These are phyloP conservation scores for Pentalonia nigronervosa DNA, from an alignment of 1,140 invertebrate genomes.

Conservation along the genomic window DNA sequence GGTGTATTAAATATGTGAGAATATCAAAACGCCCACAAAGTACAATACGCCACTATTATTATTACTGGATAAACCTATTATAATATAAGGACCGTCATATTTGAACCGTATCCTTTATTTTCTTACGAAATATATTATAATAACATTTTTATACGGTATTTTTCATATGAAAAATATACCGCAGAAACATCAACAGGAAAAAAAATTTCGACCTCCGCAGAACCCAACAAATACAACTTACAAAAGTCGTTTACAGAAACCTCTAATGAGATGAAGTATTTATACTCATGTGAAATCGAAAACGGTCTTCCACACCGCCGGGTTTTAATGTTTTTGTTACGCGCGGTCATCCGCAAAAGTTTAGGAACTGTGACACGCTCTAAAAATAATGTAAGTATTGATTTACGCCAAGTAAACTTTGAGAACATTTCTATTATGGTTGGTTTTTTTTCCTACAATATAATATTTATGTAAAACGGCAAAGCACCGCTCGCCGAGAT, in stretches of 20 bases:
- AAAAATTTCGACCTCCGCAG: background rate
- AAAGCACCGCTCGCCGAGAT: background rate
- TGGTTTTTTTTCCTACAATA: background rate
- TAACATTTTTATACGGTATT: background rate
- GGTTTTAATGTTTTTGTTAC: background rate
- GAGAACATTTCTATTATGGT: background rate
- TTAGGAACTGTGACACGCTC: background rate
- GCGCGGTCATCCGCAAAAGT: background rate
- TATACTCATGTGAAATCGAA: background rate
- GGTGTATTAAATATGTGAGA: background rate
- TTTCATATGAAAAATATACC: background rate
- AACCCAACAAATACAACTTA: background rate
- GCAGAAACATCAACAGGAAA: background rate
- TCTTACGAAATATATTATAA: background rate
- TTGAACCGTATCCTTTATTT: background rate
- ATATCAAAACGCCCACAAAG: no score
- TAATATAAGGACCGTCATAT: background rate
- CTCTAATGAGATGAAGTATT: background rate
- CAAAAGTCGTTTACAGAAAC: conserved; percentile 12
- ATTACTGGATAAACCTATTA: background rate
- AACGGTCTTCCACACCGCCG: background rate
- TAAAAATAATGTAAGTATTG: conserved; percentile 3
- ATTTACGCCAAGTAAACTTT: background rate
- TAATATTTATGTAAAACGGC: conserved; percentile 13
- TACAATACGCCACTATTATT: background rate